Conservation (phyloP, 2,113 vertebrate genomes). For the Morone chrysops region DNA sequence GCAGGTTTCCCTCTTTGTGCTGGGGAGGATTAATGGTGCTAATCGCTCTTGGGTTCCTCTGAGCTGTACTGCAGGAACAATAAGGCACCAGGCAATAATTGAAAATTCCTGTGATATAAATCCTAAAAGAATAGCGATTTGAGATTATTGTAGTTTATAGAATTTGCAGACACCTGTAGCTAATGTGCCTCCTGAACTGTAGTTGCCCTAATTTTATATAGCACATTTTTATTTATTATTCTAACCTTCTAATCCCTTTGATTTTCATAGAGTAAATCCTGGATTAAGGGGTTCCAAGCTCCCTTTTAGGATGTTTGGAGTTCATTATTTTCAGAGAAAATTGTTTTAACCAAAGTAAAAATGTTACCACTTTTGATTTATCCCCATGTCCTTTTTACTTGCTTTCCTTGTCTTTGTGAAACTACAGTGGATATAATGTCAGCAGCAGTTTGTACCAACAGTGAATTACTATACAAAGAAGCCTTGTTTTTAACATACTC, state of each 20-base stretch:
- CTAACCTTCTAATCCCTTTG: constrained; percentile 40
- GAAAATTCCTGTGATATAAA: constrained; percentile 78
- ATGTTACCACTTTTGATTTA: background rate
- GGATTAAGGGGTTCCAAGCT: constrained; percentile 55
- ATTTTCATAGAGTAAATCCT: constrained; percentile 48
- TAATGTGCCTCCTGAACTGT: constrained; percentile 6
- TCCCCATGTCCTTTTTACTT: background rate
- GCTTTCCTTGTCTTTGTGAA: constrained; percentile 1
- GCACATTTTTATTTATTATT: constrained; percentile 30
- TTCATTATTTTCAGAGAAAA: constrained; percentile 35
- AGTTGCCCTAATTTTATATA: constrained; percentile 7
- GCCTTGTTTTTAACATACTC: constrained; percentile 1
- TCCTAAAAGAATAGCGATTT: constrained; percentile 29
- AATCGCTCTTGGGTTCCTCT: constrained; percentile 61
- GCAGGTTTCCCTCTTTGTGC: constrained; percentile 57
- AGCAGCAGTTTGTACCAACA: background rate
- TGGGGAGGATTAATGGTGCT: constrained; percentile 66
- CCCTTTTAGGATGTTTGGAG: constrained; percentile 38
- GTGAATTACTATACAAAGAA: background rate
- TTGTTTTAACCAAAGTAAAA: background rate
- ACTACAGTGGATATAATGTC: background rate
- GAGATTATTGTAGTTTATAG: background rate
- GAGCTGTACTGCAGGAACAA: constrained; percentile 59
- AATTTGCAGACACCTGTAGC: background rate
- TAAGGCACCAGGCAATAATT: constrained; percentile 71